Evolutionary conservation across 2,797 vertebrate genomes (phyloP).

Genomic region (Hippopotamyrus pictus): DNA sequence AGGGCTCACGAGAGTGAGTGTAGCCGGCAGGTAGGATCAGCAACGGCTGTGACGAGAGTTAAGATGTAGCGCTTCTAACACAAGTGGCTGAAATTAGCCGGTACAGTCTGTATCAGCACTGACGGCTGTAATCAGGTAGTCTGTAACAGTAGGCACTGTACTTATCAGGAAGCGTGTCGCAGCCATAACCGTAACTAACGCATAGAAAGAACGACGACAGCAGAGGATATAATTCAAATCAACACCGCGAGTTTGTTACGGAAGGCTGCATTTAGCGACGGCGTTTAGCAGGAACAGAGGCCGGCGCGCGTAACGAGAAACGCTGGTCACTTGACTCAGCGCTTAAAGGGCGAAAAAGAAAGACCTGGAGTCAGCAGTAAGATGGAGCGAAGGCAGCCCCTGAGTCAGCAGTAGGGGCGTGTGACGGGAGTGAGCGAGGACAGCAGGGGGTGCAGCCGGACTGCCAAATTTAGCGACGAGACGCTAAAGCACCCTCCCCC

Average conservation of each 20-base stretch:
- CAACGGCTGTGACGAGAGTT: not conserved
- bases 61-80: not conserved
- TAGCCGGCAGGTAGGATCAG: not conserved
- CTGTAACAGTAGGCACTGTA: not conserved
- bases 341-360: not conserved
- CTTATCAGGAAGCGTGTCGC: not conserved
- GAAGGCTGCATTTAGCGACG: not conserved
- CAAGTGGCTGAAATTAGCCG: not conserved
- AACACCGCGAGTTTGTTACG: not conserved
- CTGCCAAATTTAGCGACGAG: not conserved
- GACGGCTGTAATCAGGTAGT: not conserved
- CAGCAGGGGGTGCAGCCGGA: not conserved
- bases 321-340: not conserved
- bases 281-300: not conserved
- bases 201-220: too few species aligned
- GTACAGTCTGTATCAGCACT: not conserved
- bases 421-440: not conserved
- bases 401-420: not conserved
- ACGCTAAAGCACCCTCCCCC: not conserved
- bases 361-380: not conserved
- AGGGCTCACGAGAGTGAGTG: not conserved
- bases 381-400: not conserved
- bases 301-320: not conserved
- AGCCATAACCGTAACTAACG: not conserved
- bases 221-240: not conserved